phyloP scores from a whole-genome alignment of 2,888 invertebrate species.

The Caenorhabditis sp. region DNA sequence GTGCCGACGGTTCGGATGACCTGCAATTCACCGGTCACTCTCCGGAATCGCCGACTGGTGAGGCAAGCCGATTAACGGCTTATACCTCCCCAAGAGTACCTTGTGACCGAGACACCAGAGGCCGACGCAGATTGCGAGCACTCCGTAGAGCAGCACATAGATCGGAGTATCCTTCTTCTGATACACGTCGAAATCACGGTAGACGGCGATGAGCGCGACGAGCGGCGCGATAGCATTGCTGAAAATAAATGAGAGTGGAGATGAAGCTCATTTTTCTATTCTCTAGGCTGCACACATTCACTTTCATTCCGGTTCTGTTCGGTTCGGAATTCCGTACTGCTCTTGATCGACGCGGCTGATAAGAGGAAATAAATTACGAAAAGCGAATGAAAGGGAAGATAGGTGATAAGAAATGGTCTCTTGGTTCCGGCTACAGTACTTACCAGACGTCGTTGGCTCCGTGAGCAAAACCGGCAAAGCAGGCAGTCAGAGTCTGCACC shows the following conservation, averaged over 20 bases:
- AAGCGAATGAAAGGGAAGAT: constrained; percentile 25
- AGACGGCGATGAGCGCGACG: constrained; percentile 93
- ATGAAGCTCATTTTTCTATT: neutral
- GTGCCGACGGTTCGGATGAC: constrained; percentile 97
- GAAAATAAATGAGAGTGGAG: too few species aligned
- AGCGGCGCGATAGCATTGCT: constrained; percentile 97
- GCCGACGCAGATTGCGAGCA: constrained; percentile 93
- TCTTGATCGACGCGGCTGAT: constrained; percentile 24
- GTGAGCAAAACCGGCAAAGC: constrained; percentile 98
- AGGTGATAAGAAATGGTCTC: constrained; percentile 35
- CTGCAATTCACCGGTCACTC: constrained; percentile 79
- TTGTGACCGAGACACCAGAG: constrained; percentile 93
- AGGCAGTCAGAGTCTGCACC: constrained; percentile 94
- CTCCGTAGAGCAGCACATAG: constrained; percentile 92
- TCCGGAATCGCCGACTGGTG: too few species aligned
- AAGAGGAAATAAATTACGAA: constrained; percentile 48
- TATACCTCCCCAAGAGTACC: constrained; percentile 24
- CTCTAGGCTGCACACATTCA: neutral
- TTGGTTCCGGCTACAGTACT: neutral
- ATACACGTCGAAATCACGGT: constrained; percentile 86
- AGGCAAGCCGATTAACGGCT: neutral
- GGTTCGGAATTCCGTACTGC: too few species aligned
- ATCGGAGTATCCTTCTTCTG: constrained; percentile 90
- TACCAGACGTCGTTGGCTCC: constrained; percentile 98
- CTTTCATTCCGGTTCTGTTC: too few species aligned